Evolutionary conservation across 2,113 vertebrate species (phyloP).

Genomic region (Lamprotornis superbus): DNA sequence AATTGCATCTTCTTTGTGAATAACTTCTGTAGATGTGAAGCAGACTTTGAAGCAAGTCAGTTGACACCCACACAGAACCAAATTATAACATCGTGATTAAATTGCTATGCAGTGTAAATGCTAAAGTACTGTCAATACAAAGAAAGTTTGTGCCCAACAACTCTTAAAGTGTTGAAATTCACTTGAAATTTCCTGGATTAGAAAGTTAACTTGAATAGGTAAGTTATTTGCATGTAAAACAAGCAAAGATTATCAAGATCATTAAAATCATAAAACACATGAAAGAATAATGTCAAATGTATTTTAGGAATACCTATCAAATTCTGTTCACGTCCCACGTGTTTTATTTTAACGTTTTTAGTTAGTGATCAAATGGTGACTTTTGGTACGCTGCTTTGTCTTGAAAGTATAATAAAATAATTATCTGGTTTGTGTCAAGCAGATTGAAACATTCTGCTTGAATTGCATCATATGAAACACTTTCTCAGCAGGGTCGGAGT

Average conservation of each 20-base stretch:
- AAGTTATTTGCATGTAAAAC: background rate
- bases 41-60: conserved; percentile 18
- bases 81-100: conserved; percentile 28
- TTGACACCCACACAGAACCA: conserved; percentile 2
- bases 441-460: background rate
- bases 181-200: background rate
- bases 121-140: background rate
- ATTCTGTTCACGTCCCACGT: background rate
- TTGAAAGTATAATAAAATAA: background rate
- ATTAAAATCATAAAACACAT: background rate
- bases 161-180: background rate
- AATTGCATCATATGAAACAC: background rate
- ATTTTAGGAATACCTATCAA: background rate
- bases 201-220: background rate
- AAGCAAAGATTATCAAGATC: background rate
- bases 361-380: background rate
- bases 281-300: background rate
- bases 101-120: background rate
- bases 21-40: background rate
- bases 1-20: conserved; percentile 19
- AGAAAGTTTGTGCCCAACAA: background rate
- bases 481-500: background rate
- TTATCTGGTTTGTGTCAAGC: background rate
- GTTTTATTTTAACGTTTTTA: background rate
- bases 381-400: background rate